Evolutionary conservation across 1,140 invertebrate species (phyloP), one percentile per base, ranked within the genome.

Genomic region (Drosophila elegans): DNA sequence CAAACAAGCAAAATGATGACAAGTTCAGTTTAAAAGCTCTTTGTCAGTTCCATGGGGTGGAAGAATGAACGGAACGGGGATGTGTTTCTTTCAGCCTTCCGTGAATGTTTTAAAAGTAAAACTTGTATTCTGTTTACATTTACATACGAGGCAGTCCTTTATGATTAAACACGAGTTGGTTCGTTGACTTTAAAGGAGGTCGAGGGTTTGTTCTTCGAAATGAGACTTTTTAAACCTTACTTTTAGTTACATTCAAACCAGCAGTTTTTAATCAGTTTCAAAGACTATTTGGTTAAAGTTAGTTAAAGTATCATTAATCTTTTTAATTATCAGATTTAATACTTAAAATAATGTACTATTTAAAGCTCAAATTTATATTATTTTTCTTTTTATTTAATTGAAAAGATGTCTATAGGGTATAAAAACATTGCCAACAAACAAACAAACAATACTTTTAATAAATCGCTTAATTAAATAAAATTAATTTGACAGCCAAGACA

Each of bases 71-170:
- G 16, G 29, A 4, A 32, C 11, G 16, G 25, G 42, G 16, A 25
- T 39, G 48, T 45, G 27, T 46, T 41, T 48, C 62, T 55, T 68
- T 25, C 51, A 34, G 42, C 51, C 38, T 38, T 46, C 21, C 5
- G 41, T n/a, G 67, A 71, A 71, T 56, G 48, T 71, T 71, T 69
- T 36, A 69, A 71, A 69, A 69, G 67, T 39, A 69, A 71, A 71
- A 71, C 67, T 69, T 71, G 12, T 27, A 68, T 45, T 54, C 69
- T 71, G 64, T 69, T 71, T 71, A 48, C 41, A 39, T 69, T 38
- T n/a, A 25, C 41, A 68, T 48, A 12, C 21, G n/a, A 53, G 32
- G 13, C 51, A 41, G 42, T 71, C 67, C 41, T 46, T 68, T 46
- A 48, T 67, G 64, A 39, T 34, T 34, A 46, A 68, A 68, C 39